Conservation (phyloP, 1,140 invertebrate genomes). For the Halesus radiatus region DNA sequence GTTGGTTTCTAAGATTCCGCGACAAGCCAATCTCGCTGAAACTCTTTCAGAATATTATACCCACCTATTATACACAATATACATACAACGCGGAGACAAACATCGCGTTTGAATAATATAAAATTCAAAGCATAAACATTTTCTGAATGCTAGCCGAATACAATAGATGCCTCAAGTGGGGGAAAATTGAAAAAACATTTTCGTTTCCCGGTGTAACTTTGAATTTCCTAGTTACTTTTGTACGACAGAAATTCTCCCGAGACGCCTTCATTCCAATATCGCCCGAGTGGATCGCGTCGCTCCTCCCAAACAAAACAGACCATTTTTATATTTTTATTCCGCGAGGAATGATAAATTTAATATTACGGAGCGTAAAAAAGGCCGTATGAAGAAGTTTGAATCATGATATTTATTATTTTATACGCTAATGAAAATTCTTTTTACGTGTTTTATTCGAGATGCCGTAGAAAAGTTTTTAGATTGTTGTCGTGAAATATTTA, state of each 20-base stretch:
- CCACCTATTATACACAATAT: background rate
- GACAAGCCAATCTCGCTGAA: background rate
- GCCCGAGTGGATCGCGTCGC: constrained; percentile 30
- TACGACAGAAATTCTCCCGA: constrained; percentile 52
- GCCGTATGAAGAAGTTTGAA: constrained; percentile 3
- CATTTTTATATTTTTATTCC: constrained; percentile 19
- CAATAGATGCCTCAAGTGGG: constrained; percentile 33
- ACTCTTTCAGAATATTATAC: background rate
- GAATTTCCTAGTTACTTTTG: constrained; percentile 52
- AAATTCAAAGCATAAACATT: constrained; percentile 25
- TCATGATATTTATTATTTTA: constrained; percentile 11
- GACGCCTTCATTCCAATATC: constrained; percentile 52
- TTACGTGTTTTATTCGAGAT: too few relatives aligned
- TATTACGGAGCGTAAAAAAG: constrained; percentile 22
- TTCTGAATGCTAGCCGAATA: constrained; percentile 18
- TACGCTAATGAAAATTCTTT: constrained; percentile 20
- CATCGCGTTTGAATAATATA: constrained; percentile 10
- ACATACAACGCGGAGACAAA: background rate
- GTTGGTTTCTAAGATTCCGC: too few relatives aligned
- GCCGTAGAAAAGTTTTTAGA: too few relatives aligned
- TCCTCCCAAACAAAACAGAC: constrained; percentile 23
- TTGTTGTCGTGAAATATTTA: too few relatives aligned
- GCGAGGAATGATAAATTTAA: constrained; percentile 49
- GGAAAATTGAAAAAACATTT: constrained; percentile 51
- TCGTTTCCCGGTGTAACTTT: constrained; percentile 46